Base-by-base conservation (phyloP, 2,797 vertebrate species). In the Bovichtus variegatus region DNA sequence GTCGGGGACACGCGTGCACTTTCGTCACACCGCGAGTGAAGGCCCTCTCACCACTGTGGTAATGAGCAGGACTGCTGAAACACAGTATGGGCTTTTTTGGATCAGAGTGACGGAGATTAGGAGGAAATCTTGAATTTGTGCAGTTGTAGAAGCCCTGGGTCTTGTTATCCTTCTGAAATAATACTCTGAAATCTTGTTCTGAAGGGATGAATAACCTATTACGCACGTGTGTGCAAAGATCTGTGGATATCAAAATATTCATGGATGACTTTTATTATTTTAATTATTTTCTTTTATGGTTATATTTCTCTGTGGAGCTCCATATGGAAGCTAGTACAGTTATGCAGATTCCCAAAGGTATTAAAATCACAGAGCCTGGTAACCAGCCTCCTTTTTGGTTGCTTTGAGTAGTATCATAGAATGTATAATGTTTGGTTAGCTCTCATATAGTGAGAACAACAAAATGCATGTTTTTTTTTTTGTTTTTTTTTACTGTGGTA, bases 281-380 rank as follows among this genome's bases (percentile, higher is more conserved):
- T 89, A 90, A 92, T 92, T 86, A 83, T 79, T 82, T 84, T 83
- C 53, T 82, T 91, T 89, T 89, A 84, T 80, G 73, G 44, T 78
- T 80, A 51, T 71, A 74, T 73, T 79, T 62, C 69, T 83, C 66
- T 57, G 68, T 40, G 25, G 73, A 84, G 63, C 41, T 27, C 38
- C 69, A 43, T 75, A 76, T 78, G 63, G 78, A 88, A 69, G 59
- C 59, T 65, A 18, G 46, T 77, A 58, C 34, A 62, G 81, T 64
- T 54, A 75, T n/a, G 38, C 59, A 79, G 73, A 87, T 84, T 86
- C 85, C 82, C 78, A 71, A 72, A 78, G 84, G 85, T 82, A 60
- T 85, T 90, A 83, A 87, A 87, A 92, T 88, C 78, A 82, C 50
- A 80, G 64, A 54, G 50, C 72, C 69, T 29, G 67, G 65, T 80